These are phyloP conservation scores for Rotaria sp. DNA, from an alignment of 2,888 invertebrate species.

Conservation along the genomic window DNA sequence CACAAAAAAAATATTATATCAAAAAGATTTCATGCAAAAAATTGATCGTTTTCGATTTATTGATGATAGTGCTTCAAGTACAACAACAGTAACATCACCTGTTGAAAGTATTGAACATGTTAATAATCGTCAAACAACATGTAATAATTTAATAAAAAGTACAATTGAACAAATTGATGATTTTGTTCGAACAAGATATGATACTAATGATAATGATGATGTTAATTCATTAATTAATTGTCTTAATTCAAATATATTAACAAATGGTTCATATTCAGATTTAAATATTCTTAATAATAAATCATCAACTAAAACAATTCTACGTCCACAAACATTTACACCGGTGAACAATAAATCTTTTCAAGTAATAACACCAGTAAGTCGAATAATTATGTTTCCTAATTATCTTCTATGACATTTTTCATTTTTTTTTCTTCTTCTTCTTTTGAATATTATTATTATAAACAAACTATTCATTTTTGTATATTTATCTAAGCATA, in stretches of 20 bases:
- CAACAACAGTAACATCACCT: conserved; percentile 38
- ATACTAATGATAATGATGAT: neutral
- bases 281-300: neutral
- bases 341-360: neutral
- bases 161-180: neutral
- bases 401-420: neutral
- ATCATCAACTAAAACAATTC: too few species aligned
- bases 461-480: neutral
- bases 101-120: conserved; percentile 21
- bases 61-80: conserved; percentile 37
- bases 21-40: conserved; percentile 21
- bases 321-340: neutral
- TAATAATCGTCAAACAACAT: neutral
- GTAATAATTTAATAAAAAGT: conserved; percentile 1
- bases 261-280: neutral
- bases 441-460: neutral
- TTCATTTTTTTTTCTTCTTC: neutral
- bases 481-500: neutral
- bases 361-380: neutral
- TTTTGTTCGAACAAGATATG: neutral
- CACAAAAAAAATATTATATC: neutral
- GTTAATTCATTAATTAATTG: neutral
- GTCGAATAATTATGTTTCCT: neutral
- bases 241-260: conserved; percentile 8
- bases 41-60: conserved; percentile 37